phyloP scores from a whole-genome alignment of 1,140 invertebrate species.

The Leptinotarsa undecemlineata region DNA sequence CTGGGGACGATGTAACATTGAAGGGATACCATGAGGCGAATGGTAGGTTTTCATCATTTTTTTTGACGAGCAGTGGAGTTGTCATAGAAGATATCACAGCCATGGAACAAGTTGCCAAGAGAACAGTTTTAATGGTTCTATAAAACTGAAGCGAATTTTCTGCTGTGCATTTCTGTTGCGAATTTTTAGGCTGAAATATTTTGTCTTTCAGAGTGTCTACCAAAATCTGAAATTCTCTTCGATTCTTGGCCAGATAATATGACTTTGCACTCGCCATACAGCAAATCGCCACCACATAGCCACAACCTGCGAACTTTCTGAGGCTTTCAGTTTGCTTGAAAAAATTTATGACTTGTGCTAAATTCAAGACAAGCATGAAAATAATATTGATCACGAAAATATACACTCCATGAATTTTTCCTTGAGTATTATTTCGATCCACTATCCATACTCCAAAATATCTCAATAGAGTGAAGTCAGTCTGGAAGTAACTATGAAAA shows the following conservation, averaged over 20 bases:
- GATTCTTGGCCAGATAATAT: neutral
- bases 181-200: neutral
- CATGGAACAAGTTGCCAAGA: neutral
- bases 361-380: neutral
- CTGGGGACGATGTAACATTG: neutral
- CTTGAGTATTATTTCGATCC: neutral
- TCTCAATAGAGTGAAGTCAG: neutral
- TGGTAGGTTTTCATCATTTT: neutral
- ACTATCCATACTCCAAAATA: neutral
- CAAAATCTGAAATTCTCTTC: neutral
- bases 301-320: neutral
- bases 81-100: conserved; percentile 3
- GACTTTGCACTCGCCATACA: neutral
- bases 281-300: neutral
- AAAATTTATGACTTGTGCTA: neutral
- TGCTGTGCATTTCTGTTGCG: neutral
- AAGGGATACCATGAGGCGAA: conserved; percentile 21
- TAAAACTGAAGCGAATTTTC: neutral
- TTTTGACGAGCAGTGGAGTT: neutral
- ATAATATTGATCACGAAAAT: conserved; percentile 4
- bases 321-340: neutral
- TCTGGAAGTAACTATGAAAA: neutral
- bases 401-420: neutral
- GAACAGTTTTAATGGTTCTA: neutral
- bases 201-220: neutral